Evolutionary conservation across 1,140 invertebrate species (phyloP), one percentile per base, ranked within the genome.

Genomic region (Aphidius gifuensis): DNA sequence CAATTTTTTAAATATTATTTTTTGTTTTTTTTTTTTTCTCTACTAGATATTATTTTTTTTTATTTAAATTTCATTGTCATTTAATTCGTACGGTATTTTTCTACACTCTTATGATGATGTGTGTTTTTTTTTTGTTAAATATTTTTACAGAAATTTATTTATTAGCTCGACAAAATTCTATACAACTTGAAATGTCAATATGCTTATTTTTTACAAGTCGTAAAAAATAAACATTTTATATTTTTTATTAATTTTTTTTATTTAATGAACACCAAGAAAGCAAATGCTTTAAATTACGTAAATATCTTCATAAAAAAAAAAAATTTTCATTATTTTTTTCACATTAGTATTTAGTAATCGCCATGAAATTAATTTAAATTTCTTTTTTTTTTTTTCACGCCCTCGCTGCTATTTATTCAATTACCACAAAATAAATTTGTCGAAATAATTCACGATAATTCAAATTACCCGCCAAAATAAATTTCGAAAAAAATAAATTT

Each of bases 221-320:
- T 32, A 32, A 32, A 32, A 3, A 32, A 32, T 32, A 32, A 32
- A 32, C 23, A 32, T 49, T 16, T 16, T n/a, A 49, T 7, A 32
- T 39, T 32, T 44, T 40, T 42, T 7, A 44, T 9, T 44, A 46
- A 57, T 45, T 57, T 60, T 60, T 32, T 60, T 56, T 50, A 51
- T 23, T 63, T 56, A 66, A 61, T 66, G 62, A 64, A 66, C 62
- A 66, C 62, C 65, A 50, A 66, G 65, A 66, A 66, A 66, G 58
- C 58, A 56, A 53, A 60, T 54, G 60, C 58, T 32, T 32, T 32
- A 32, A 32, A 32, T 32, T 32, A 32, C 23, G 23, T 32, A 32
- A 32, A 32, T 32, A 32, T 32, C 23, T 3, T 32, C 23, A 32
- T 4, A 1, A 32, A 32, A 32, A 32, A 32, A 32, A 32, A 32